Base-by-base conservation (phyloP, 1,140 invertebrate species). In the Charaxes varanes region DNA sequence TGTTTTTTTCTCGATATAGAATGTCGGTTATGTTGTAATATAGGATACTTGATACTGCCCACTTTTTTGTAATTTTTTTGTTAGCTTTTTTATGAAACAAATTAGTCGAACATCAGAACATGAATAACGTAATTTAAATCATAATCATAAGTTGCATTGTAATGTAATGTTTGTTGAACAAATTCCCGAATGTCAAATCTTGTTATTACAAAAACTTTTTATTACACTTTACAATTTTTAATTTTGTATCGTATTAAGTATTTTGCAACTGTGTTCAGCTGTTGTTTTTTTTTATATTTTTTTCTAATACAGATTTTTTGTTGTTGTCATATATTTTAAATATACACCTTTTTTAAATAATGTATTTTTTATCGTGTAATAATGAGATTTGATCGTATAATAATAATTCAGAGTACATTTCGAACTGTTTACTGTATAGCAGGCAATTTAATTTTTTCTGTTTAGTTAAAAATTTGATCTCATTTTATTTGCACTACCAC, bases 1-100 rank as follows among this genome's bases (percentile, higher is more conserved):
- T 76, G 74, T 79, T 79, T 78, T 77, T 66, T 72, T 59, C 70
- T 66, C 65, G 58, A 55, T 67, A 62, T 81, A 76, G 70, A 61
- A 62, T 58, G 51, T 71, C 52, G 57, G 50, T 69, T 81, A 74
- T 68, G 62, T 79, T 79, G 74, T 79, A 78, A 76, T 62, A 68
- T 78, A 76, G 62, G 57, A 62, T 71, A 76, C 51, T 60, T 38
- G 62, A 78, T 78, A 78, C 74, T 79, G 74, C 78, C 78, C 67
- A 52, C 54, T 53, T 64, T 65, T 60, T 65, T 67, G 67, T 60
- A 67, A 61, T 57, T 58, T 61, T 66, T 68, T 54, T 47, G 56
- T 70, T 74, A 62, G 66, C 63, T 79, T 79, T 66, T 61, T 58
- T 56, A 62, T 52, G 49, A 51, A 53, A 55, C 41, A 59, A 50